Evolutionary conservation across 2,888 invertebrate species (phyloP).

Genomic region (Aproaerema taeniolella): DNA sequence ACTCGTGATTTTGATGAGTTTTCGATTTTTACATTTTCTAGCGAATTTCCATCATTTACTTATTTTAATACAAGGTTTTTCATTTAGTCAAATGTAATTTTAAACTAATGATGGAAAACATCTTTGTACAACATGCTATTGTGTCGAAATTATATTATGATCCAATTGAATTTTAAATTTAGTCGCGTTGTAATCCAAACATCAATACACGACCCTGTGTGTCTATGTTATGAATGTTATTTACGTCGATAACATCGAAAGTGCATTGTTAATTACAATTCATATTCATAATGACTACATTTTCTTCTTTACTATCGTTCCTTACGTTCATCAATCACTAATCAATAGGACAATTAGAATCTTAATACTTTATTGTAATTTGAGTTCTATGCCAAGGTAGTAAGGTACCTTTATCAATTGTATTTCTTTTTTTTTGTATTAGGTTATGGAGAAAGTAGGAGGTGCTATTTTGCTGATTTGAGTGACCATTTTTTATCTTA

Average conservation of each 20-base stretch:
- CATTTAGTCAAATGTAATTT: too few relatives aligned
- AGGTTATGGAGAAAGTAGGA: constrained; percentile 14
- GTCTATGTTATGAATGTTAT: constrained; percentile 6
- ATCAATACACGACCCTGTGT: constrained; percentile 40
- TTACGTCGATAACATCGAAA: constrained; percentile 4
- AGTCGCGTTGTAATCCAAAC: constrained; percentile 45
- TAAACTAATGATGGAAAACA: too few relatives aligned
- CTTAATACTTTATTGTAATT: neutral
- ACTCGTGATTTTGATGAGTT: constrained; percentile 1
- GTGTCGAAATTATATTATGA: neutral
- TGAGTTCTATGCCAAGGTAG: constrained; percentile 1
- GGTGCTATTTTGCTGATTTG: neutral
- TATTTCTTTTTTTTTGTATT: constrained; percentile 4
- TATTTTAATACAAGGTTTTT: neutral
- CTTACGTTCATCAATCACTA: constrained; percentile 5
- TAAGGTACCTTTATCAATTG: too few relatives aligned
- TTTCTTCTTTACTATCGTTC: neutral
- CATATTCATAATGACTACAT: neutral
- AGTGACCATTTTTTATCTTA: too few relatives aligned
- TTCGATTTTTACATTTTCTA: neutral
- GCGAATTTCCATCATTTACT: neutral
- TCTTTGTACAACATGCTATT: neutral
- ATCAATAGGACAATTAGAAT: neutral
- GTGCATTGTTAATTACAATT: neutral
- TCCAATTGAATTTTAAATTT: constrained; percentile 20